Conservation (phyloP, 1,140 invertebrate species). For the Scaptomyza graminum region DNA sequence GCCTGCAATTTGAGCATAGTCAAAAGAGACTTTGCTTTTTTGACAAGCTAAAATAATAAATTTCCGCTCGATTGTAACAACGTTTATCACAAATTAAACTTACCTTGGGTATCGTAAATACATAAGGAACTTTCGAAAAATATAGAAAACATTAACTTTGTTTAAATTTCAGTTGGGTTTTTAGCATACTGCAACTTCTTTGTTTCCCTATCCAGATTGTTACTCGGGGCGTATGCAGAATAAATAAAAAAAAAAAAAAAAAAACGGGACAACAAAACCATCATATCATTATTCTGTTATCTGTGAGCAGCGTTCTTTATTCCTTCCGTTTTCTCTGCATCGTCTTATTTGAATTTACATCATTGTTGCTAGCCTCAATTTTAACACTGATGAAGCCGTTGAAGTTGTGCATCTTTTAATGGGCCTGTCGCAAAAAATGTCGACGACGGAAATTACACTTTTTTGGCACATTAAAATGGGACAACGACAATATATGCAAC, state of each 20-base stretch:
- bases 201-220: not conserved
- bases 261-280: not conserved
- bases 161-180: no score
- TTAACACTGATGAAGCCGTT: constrained; percentile 75
- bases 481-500: constrained; percentile 58
- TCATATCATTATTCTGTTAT: constrained; percentile 3
- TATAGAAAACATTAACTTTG: no score
- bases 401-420: constrained; percentile 79
- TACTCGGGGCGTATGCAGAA: constrained; percentile 53
- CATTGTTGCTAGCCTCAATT: constrained; percentile 58
- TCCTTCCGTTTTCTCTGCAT: constrained; percentile 37
- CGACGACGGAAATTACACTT: constrained; percentile 78
- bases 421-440: constrained; percentile 51
- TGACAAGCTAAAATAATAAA: constrained; percentile 10
- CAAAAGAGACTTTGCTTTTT: constrained; percentile 9
- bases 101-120: no score
- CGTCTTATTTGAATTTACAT: constrained; percentile 30
- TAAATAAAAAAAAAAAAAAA: not conserved
- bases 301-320: not conserved
- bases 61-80: no score
- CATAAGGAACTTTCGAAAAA: no score
- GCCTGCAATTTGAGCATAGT: not conserved
- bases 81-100: constrained; percentile 76
- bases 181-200: no score
- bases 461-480: constrained; percentile 75